Percentiles rank a stretch among this genome's conserved stretches.
phyloP scores from a whole-genome alignment of 2,113 vertebrate genomes.

The Etia nguti region DNA sequence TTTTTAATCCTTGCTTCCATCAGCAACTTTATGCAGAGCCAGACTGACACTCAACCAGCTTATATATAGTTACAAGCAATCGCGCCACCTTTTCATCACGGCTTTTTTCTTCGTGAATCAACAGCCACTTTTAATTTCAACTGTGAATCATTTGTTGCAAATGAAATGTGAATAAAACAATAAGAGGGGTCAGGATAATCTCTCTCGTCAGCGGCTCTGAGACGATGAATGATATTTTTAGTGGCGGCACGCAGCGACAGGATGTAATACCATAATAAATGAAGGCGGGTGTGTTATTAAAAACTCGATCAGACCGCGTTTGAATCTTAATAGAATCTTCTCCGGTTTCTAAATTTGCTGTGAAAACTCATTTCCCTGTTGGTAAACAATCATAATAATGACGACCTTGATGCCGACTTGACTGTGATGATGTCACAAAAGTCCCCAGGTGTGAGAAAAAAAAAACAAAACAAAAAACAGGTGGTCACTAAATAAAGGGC shows the following conservation, averaged over 20 bases:
- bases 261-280: background rate
- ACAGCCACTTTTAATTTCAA: conserved; percentile 2
- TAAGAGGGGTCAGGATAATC: background rate
- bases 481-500: background rate
- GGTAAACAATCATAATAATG: conserved; percentile 13
- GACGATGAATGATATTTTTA: background rate
- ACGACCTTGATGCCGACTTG: background rate
- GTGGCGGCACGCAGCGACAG: background rate
- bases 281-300: conserved; percentile 13
- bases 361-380: conserved; percentile 34
- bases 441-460: background rate
- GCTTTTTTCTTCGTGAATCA: background rate
- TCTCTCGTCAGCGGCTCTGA: background rate
- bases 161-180: conserved; percentile 23
- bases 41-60: background rate
- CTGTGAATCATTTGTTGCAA: conserved; percentile 12
- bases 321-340: conserved; percentile 33
- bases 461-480: background rate
- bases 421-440: background rate
- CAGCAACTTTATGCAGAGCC: background rate
- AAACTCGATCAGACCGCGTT: background rate
- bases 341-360: conserved; percentile 2
- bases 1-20: background rate
- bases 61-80: conserved; percentile 11
- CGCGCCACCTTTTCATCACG: background rate